Evolutionary conservation across 2,113 vertebrate genomes (phyloP), one percentile per base, ranked within the genome.

Genomic region (human (Homo sapiens)): DNA sequence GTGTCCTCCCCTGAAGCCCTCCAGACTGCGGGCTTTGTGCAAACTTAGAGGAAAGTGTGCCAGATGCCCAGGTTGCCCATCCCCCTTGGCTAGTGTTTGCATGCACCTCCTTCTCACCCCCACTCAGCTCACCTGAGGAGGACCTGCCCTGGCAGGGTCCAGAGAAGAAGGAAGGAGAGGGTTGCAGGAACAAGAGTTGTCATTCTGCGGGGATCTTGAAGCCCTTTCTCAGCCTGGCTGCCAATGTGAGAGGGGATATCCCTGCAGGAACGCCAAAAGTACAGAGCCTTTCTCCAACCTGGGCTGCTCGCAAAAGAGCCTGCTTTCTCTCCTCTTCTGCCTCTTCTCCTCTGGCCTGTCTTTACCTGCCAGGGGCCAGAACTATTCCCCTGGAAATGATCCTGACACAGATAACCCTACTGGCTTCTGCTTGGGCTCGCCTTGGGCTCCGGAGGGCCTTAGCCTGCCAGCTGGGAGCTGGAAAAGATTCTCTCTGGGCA

Each of bases 91-190:
- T 25, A n/a, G 81, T 38, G 89, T 93, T 95, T 78, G 50, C 97
- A 98, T 98, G 97, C 93, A 95, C 57, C 96, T 90, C 89, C 90
- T 97, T 84, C 52, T 94, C 40, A 79, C 70, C 84, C 94, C 22
- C 2, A 52, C 93, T 97, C 88, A 94, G 96, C 98, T 99, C 98
- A 99, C 98, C 98, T 98, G 98, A 98, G 98, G 96, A 98, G 97
- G 94, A 98, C 95, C 86, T 98, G 98, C 96, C 97, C 97, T 95
- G 97, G 98, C 97, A 98, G 91, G 61, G 97, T 98, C 98, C 98
- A 98, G 97, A 98, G 93, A 83, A 98, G 96, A 97, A 98, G 89
- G 95, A 98, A 98, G 97, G 96, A 97, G 95, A 97, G 76, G 97
- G 93, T 90, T 91, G 86, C 96, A 94, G 96, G 93, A 96, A 55